Conservation (phyloP, 2,888 invertebrate genomes). For the Lordiphosa andalusiaca region DNA sequence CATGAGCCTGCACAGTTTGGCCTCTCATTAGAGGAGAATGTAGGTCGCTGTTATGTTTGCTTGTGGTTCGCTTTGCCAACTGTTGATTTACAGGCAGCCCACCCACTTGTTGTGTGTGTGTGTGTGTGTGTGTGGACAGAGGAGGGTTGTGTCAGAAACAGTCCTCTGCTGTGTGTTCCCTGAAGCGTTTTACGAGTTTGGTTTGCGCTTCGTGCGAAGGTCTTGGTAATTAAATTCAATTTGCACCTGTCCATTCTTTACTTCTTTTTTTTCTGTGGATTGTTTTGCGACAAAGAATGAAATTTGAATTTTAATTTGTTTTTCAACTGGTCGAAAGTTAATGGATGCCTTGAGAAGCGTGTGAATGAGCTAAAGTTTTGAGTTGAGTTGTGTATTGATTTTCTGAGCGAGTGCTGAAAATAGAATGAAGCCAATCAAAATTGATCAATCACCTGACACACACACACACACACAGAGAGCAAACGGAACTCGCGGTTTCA, state of each 20-base stretch:
- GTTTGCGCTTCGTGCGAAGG: constrained; percentile 29
- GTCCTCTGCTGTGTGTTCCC: constrained; percentile 44
- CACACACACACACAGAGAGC: not conserved
- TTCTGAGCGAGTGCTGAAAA: constrained; percentile 40
- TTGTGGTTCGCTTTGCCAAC: constrained; percentile 53
- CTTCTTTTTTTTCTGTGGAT: constrained; percentile 27
- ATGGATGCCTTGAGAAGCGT: constrained; percentile 15
- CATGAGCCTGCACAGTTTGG: constrained; percentile 8
- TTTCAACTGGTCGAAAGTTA: constrained; percentile 20
- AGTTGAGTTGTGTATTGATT: constrained; percentile 14
- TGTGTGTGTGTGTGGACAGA: not conserved
- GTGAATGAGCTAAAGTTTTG: constrained; percentile 17
- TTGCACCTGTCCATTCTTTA: constrained; percentile 57
- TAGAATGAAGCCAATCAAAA: constrained; percentile 38
- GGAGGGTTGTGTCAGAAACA: constrained; percentile 54
- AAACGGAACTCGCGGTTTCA: constrained; percentile 33
- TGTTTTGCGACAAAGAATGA: too few species aligned
- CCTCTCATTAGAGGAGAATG: constrained; percentile 30
- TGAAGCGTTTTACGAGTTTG: constrained; percentile 44
- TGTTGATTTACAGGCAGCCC: constrained; percentile 60
- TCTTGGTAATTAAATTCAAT: constrained; percentile 63
- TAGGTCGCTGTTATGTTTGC: constrained; percentile 34
- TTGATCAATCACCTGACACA: constrained; percentile 10
- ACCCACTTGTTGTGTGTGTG: not conserved
- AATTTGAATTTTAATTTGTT: too few species aligned